These are phyloP conservation scores for Pygoscelis adeliae DNA, from an alignment of 2,113 vertebrate genomes.

Conservation along the genomic window DNA sequence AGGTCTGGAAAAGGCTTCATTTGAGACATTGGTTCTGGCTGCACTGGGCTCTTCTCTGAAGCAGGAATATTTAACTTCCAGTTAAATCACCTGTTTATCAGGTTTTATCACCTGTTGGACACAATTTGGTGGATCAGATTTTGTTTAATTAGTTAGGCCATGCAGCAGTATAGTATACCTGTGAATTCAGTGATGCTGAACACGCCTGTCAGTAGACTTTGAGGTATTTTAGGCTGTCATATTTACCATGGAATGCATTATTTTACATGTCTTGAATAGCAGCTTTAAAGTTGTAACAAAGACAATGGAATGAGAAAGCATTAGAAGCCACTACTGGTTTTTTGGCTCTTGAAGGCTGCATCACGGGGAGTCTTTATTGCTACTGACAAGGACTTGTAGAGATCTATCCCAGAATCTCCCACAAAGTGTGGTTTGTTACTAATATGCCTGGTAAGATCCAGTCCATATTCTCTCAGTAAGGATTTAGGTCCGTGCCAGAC, in stretches of 20 bases:
- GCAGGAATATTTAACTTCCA: not conserved
- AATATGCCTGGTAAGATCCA: not conserved
- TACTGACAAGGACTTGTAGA: not conserved
- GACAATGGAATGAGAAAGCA: not conserved
- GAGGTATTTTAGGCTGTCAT: not conserved
- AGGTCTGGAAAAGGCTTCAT: not conserved
- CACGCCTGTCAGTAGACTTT: not conserved
- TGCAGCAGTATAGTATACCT: not conserved
- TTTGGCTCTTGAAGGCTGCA: not conserved
- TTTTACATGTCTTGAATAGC: not conserved
- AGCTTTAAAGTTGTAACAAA: not conserved
- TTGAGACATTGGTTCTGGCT: not conserved
- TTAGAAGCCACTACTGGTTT: not conserved
- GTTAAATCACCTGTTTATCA: no score
- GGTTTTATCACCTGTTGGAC: not conserved
- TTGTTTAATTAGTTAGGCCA: not conserved
- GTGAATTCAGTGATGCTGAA: not conserved
- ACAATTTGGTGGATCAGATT: not conserved
- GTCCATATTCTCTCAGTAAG: slow-evolving; percentile 3
- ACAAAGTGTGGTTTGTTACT: not conserved
- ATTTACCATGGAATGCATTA: not conserved
- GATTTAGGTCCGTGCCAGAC: not conserved
- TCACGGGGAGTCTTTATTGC: not conserved
- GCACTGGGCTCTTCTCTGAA: not conserved
- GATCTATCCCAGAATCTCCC: not conserved